phyloP scores from a whole-genome alignment of 2,113 vertebrate genomes.

The Atlantisia rogersi region DNA sequence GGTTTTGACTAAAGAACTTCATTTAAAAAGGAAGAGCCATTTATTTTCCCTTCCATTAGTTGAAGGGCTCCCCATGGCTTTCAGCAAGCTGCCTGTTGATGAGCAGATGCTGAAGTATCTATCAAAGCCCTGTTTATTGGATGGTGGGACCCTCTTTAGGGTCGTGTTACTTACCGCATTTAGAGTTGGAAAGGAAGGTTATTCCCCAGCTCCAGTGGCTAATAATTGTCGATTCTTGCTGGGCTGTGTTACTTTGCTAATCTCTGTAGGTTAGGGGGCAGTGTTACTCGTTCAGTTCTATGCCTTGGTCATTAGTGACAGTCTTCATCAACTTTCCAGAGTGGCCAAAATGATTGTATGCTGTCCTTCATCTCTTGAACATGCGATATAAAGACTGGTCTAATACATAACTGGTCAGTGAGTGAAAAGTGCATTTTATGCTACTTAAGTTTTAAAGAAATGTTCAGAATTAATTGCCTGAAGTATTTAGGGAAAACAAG shows the following conservation, averaged over 20 bases:
- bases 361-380: not conserved
- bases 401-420: not conserved
- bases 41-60: not conserved
- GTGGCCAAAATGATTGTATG: not conserved
- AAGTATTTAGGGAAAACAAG: not conserved
- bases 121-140: not conserved
- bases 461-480: not conserved
- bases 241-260: not conserved
- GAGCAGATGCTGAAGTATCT: not conserved
- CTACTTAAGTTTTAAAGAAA: not conserved
- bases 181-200: not conserved
- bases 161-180: not conserved
- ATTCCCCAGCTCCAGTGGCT: not conserved
- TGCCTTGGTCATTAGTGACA: not conserved
- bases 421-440: not conserved
- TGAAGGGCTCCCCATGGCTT: not conserved
- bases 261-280: not conserved
- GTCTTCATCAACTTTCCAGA: not conserved
- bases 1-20: not conserved
- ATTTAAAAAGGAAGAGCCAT: not conserved
- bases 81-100: not conserved
- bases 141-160: not conserved
- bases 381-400: fast-evolving
- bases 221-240: not conserved
- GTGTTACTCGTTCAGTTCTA: fast-evolving